Conservation (phyloP, 2,888 invertebrate genomes). For the Parochlus steinenii region DNA sequence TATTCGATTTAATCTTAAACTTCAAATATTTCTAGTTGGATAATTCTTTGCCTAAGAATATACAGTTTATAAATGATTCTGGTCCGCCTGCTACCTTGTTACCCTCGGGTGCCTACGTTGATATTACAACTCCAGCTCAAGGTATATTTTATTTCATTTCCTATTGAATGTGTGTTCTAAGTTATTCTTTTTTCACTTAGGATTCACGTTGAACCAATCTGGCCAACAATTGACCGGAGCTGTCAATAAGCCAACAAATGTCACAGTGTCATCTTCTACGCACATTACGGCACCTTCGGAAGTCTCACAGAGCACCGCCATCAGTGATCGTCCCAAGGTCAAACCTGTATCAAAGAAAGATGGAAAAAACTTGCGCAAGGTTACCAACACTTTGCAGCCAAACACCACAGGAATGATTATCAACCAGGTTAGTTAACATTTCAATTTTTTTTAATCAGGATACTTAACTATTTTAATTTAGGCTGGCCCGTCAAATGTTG, state of each 20-base stretch:
- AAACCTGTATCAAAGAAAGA: slow-evolving; percentile 69
- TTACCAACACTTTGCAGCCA: too few species aligned
- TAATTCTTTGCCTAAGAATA: slow-evolving; percentile 19
- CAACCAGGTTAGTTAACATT: neutral
- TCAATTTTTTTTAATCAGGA: neutral
- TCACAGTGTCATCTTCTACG: slow-evolving; percentile 12
- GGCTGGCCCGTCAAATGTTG: neutral
- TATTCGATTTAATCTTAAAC: neutral
- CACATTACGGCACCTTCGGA: slow-evolving; percentile 30
- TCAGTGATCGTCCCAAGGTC: slow-evolving; percentile 70
- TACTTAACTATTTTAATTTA: neutral
- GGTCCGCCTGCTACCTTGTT: slow-evolving; percentile 15
- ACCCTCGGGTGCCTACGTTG: slow-evolving; percentile 17
- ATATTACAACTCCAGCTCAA: slow-evolving; percentile 17
- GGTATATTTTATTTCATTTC: slow-evolving; percentile 14
- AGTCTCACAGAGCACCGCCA: slow-evolving; percentile 47
- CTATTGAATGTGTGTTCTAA: neutral
- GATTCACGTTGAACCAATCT: slow-evolving; percentile 1
- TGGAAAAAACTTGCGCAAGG: slow-evolving; percentile 53
- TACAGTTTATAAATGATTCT: slow-evolving; percentile 16
- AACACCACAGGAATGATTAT: neutral
- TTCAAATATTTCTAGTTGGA: slow-evolving; percentile 13
- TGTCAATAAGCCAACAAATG: slow-evolving; percentile 14
- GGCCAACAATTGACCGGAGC: too few species aligned
- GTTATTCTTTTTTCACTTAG: neutral